Evolutionary conservation across 2,113 vertebrate genomes (phyloP), one percentile per base, ranked within the genome.

Genomic region (Dicentrarchus labrax): DNA sequence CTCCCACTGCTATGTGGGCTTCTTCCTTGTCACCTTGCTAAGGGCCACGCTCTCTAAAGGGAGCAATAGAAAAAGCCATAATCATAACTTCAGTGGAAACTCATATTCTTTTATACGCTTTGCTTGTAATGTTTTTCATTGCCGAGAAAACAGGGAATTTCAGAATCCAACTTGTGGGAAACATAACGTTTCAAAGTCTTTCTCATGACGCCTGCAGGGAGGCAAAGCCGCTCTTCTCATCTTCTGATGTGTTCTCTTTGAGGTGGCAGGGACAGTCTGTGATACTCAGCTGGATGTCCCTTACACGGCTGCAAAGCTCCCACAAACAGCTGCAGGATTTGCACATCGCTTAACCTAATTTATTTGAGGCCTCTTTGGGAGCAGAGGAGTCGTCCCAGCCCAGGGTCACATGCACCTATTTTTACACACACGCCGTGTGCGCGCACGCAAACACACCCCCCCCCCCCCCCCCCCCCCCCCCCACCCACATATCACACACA

Each of bases 71-170:
- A 89, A 81, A 85, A 85, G 69, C 84, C 80, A 92, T 93, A 90
- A 92, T 90, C 93, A 91, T 93, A 92, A 92, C 90, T 93, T 92
- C 90, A 78, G 78, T 64, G 57, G 72, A 89, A 92, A 89, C 91
- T 90, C 89, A 90, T 93, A 88, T 92, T 87, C 87, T 94, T 94
- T 94, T 88, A 90, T 91, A 75, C 12, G 62, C 71, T 86, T 80
- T 84, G 82, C 85, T 83, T 89, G 82, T 92, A 76, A 88, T 92
- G 84, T 87, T 92, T 89, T 89, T 92, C 86, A 81, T 86, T 62
- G 83, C 82, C 67, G 80, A 71, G 83, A 92, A 91, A 92, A 92
- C 82, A 79, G 67, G 86, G 75, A 87, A 76, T 83, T 90, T 91
- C 39, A 67, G 72, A 78, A 86, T 82, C 86, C 80, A 85, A 86